phyloP scores from a whole-genome alignment of 2,113 vertebrate species.

The Anhinga anhinga region DNA sequence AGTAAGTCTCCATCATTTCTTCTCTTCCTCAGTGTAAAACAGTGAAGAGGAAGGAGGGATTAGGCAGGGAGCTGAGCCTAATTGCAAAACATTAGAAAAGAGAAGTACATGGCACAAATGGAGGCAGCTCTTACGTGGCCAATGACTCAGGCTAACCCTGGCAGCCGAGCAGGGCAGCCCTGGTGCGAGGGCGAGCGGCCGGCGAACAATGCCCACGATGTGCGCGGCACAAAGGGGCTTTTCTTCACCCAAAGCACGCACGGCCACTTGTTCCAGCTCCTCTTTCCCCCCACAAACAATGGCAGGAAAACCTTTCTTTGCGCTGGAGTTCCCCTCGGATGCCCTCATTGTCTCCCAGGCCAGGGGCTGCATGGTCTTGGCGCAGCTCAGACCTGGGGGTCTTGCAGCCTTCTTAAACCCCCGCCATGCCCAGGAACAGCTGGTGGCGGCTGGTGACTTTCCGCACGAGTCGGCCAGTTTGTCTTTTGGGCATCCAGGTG shows the following conservation, averaged over 20 bases:
- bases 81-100: rapidly evolving
- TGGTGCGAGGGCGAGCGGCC: not conserved
- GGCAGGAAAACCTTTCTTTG: not conserved
- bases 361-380: not conserved
- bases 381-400: not conserved
- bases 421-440: not conserved
- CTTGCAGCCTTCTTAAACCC: not conserved
- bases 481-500: not conserved
- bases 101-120: not conserved
- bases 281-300: not conserved
- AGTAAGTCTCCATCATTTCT: not conserved
- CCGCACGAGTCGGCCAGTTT: not conserved
- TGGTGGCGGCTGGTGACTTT: not conserved
- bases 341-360: not conserved
- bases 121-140: not conserved
- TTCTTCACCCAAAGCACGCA: not conserved
- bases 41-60: not conserved
- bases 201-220: not conserved
- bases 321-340: not conserved
- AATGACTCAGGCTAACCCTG: not conserved
- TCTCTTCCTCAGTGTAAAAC: rapidly evolving
- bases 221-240: not conserved
- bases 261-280: not conserved
- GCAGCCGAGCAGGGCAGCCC: not conserved
- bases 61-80: not conserved